Evolutionary conservation across 1,140 invertebrate genomes (phyloP), one percentile per base, ranked within the genome.

Genomic region (Mya arenaria): DNA sequence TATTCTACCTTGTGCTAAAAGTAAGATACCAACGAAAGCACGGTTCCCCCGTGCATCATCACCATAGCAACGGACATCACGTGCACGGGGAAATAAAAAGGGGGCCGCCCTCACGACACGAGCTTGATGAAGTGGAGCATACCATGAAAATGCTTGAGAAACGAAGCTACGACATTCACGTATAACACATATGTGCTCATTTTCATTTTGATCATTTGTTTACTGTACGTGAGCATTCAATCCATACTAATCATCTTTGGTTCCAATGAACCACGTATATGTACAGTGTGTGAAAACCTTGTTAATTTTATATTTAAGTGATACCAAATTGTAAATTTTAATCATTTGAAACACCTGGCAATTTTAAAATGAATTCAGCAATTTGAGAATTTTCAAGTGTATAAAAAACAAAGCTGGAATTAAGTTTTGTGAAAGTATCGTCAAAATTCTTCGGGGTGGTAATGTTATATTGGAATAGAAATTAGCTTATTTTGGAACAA

Each of bases 1-100:
- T 90, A 17, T 90, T 92, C 62, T 89, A 91, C 65, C 60, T 91
- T 25, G 88, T 90, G 65, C n/a, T n/a, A n/a, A n/a, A n/a, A n/a
- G 89, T 89, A 73, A 85, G 85, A 60, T 81, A 85, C 63, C 83
- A 87, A 56, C 71, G 78, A 72, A 75, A 74, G 30, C 58, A 25
- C 17, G 58, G 73, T 30, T 63, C 39, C 19, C 41, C 73, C 23
- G 41, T 30, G 6, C 48, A 52, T 52, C 48, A 52, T 52, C 25
- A n/a, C 60, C 73, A 63, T 72, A 62, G 56, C 39, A 69, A 69
- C 60, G 79, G 66, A 65, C 58, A 65, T 34, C 15, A 72, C 30
- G 39, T 15, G 5, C 28, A 48, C 28, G 71, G 39, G 4, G 48
- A 41, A 6, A 28, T 80, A 0, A 73, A 69, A 74, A 82, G 41